Evolutionary conservation across 2,113 vertebrate species (phyloP).

Genomic region (Phasianus colchicus): DNA sequence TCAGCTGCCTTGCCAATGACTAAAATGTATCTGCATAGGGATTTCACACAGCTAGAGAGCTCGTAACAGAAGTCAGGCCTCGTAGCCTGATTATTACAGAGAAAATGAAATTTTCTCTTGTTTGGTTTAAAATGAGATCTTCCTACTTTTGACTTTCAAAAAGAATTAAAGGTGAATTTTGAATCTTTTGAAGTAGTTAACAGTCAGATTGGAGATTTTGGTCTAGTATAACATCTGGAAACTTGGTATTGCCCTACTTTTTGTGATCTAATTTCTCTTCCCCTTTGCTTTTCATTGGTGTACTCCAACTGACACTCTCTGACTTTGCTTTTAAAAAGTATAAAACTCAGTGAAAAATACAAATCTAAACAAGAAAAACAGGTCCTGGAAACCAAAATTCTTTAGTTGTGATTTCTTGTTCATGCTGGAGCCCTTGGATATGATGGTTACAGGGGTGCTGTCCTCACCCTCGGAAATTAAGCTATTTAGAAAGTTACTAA

Average conservation of each 20-base stretch:
- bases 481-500: background rate
- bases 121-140: background rate
- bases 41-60: background rate
- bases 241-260: accelerated
- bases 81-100: background rate
- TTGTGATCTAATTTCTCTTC: background rate
- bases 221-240: accelerated
- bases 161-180: background rate
- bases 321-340: background rate
- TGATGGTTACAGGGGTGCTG: background rate
- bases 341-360: background rate
- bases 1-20: background rate
- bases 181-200: background rate
- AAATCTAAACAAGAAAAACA: background rate
- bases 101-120: background rate
- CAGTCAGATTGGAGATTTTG: background rate
- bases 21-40: background rate
- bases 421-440: background rate
- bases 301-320: background rate
- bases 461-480: background rate
- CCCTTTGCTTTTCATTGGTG: accelerated
- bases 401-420: background rate
- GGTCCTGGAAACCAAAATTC: background rate
- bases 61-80: background rate
- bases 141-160: background rate